phyloP scores from a whole-genome alignment of 2,797 vertebrate genomes.

The Hyperoplus lanceolatus region DNA sequence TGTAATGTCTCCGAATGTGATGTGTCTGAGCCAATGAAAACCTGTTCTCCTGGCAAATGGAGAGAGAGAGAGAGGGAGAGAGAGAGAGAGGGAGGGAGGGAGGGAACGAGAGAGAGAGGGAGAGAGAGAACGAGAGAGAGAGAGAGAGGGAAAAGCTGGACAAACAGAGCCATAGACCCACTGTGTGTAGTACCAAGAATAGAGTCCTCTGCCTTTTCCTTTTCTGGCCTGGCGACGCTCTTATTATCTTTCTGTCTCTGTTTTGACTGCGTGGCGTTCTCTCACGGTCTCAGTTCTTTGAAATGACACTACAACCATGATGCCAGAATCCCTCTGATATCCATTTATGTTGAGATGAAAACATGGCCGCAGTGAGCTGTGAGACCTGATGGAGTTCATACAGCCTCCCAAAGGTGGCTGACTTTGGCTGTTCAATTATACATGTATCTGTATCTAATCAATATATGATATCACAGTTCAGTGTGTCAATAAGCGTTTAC shows the following conservation, averaged over 20 bases:
- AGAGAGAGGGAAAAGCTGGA: constrained; percentile 63
- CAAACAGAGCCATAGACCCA: constrained; percentile 65
- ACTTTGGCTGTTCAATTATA: constrained; percentile 16
- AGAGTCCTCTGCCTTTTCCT: constrained; percentile 26
- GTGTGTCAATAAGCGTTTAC: too few species aligned
- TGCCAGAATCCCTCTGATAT: not conserved
- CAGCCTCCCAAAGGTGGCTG: constrained; percentile 14
- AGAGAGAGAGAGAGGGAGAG: constrained; percentile 38
- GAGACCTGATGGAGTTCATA: constrained; percentile 18
- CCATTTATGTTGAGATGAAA: constrained; percentile 1
- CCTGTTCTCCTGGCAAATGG: constrained; percentile 62
- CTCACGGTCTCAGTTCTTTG: constrained; percentile 9
- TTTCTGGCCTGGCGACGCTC: constrained; percentile 33
- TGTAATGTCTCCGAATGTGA: constrained; percentile 43
- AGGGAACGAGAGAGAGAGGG: constrained; percentile 49
- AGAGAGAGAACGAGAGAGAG: constrained; percentile 48
- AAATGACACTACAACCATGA: constrained; percentile 1
- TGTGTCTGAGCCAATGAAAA: constrained; percentile 68
- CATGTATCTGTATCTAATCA: not conserved
- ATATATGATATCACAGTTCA: too few species aligned
- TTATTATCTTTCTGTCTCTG: constrained; percentile 60
- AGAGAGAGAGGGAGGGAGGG: constrained; percentile 53
- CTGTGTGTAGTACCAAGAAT: constrained; percentile 43
- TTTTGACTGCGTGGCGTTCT: constrained; percentile 44
- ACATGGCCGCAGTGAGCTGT: constrained; percentile 12